These are phyloP conservation scores for Trichonephila clavata DNA, from an alignment of 1,140 invertebrate species.

Conservation along the genomic window DNA sequence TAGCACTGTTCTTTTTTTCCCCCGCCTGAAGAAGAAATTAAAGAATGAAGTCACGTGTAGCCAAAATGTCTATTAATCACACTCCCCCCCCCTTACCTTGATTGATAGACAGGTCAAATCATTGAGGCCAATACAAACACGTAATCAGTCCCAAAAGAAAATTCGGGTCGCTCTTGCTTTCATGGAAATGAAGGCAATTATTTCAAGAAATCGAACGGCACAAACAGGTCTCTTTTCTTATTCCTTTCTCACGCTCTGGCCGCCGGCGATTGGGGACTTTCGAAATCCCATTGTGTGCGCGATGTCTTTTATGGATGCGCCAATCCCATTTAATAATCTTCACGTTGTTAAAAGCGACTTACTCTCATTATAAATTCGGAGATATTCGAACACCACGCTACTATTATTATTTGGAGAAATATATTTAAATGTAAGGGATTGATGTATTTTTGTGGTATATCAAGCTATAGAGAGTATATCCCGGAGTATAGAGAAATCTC, in stretches of 20 bases:
- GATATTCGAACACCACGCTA: no score
- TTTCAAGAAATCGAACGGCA: conserved; percentile 42
- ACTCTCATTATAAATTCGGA: background rate
- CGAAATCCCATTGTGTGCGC: conserved; percentile 39
- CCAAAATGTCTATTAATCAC: conserved; percentile 37
- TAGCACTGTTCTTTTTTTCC: background rate
- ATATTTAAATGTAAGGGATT: background rate
- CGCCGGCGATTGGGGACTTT: background rate
- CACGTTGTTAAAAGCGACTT: background rate
- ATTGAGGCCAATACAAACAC: conserved; percentile 69
- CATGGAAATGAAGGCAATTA: conserved; percentile 64
- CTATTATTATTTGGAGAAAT: no score
- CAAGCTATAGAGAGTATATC: background rate
- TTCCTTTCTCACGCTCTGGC: conserved; percentile 54
- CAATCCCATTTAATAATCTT: conserved; percentile 29
- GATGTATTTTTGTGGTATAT: background rate
- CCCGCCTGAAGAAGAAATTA: background rate
- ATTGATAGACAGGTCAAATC: conserved; percentile 64
- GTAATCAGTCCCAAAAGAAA: conserved; percentile 31
- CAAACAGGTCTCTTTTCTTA: conserved; percentile 39
- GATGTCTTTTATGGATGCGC: background rate
- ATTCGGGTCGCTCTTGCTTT: conserved; percentile 57
- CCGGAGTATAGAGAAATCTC: no score
- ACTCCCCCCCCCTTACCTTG: background rate
- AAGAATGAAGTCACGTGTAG: conserved; percentile 1